Percentiles rank a stretch among this genome's conserved stretches.
Evolutionary conservation across 2,797 vertebrate species (phyloP).

Genomic region (Myiotriccus ornatus): DNA sequence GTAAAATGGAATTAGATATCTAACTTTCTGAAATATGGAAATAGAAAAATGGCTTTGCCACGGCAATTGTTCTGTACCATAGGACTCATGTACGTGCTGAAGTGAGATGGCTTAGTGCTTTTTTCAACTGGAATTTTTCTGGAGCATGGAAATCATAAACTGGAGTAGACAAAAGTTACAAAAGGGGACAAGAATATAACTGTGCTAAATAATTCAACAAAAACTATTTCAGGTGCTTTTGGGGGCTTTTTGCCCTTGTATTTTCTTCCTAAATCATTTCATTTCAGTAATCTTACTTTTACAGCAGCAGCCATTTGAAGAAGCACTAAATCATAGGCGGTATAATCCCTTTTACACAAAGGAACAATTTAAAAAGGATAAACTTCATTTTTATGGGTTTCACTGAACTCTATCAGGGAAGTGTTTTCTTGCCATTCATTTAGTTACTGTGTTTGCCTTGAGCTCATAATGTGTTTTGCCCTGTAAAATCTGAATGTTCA

Average conservation of each 20-base stretch:
- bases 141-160: neutral
- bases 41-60: neutral
- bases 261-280: conserved; percentile 4
- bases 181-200: neutral
- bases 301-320: conserved; percentile 13
- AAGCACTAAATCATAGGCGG: neutral
- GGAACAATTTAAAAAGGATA: conserved; percentile 17
- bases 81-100: neutral
- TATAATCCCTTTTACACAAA: conserved; percentile 38
- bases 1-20: neutral
- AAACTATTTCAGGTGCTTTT: neutral
- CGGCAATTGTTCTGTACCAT: neutral
- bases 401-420: neutral
- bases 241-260: neutral
- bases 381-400: conserved; percentile 20
- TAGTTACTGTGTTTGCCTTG: neutral
- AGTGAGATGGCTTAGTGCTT: neutral
- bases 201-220: neutral
- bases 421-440: neutral
- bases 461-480: neutral
- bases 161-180: neutral
- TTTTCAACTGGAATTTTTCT: neutral
- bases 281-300: conserved; percentile 35
- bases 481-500: neutral
- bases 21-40: neutral